These are phyloP conservation scores for Linyphia triangularis DNA, from an alignment of 2,888 invertebrate species.

Conservation along the genomic window DNA sequence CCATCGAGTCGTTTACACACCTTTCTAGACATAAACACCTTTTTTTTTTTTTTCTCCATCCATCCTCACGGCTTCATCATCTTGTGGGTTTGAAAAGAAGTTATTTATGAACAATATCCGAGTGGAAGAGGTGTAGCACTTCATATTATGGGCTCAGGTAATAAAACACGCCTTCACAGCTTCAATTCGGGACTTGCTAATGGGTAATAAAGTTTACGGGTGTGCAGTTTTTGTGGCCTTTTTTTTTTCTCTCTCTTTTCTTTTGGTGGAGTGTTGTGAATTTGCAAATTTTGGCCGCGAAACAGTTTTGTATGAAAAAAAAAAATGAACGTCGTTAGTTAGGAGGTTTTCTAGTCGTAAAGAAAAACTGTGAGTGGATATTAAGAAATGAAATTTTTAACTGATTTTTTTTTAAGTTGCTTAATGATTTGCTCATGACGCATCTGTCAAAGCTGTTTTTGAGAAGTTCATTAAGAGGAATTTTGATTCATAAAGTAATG, in stretches of 20 bases:
- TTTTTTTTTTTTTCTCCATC: not conserved
- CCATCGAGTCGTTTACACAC: constrained; percentile 6
- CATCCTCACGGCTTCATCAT: constrained; percentile 19
- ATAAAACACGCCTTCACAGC: constrained; percentile 45
- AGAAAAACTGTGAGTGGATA: not conserved
- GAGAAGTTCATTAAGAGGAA: too few relatives aligned
- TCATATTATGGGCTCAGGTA: constrained; percentile 38
- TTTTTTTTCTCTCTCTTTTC: not conserved
- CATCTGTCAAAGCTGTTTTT: too few relatives aligned
- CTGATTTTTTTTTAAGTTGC: not conserved
- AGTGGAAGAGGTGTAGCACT: constrained; percentile 31
- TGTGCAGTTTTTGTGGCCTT: not conserved
- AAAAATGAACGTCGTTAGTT: not conserved
- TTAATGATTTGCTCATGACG: too few relatives aligned
- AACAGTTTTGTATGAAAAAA: not conserved
- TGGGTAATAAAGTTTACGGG: constrained; percentile 66
- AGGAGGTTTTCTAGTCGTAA: not conserved
- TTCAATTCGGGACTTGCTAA: constrained; percentile 35
- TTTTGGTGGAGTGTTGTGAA: constrained; percentile 26
- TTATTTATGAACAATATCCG: constrained; percentile 65
- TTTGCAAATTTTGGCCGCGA: not conserved
- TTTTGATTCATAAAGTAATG: too few relatives aligned
- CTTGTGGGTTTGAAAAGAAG: constrained; percentile 27
- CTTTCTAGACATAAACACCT: constrained; percentile 5
- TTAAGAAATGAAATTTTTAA: not conserved